Conservation (phyloP, 2,113 vertebrate genomes). For the Chionis minor region DNA sequence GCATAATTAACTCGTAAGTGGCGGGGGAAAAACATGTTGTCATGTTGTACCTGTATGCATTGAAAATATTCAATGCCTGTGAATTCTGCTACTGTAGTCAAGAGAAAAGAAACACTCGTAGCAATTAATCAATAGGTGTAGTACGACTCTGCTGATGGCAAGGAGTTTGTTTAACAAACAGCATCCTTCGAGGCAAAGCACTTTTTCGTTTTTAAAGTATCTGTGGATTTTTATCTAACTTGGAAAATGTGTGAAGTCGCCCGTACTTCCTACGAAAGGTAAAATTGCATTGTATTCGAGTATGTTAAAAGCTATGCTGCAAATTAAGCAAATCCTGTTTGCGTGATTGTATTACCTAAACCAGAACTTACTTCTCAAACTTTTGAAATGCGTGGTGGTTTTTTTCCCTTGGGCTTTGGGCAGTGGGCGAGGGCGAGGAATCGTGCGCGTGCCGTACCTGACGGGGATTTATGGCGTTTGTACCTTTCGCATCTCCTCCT, state of each 20-base stretch:
- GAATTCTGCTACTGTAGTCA: background rate
- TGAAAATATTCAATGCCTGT: background rate
- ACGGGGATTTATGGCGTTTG: accelerated
- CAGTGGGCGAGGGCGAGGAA: accelerated
- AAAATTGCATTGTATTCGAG: background rate
- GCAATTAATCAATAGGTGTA: background rate
- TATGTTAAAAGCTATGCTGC: background rate
- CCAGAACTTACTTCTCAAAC: background rate
- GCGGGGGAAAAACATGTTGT: background rate
- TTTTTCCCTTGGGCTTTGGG: background rate
- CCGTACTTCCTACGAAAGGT: background rate
- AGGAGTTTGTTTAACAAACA: conserved; percentile 1
- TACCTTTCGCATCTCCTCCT: background rate
- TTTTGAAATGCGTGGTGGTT: background rate
- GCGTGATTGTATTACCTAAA: background rate
- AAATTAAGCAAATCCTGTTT: background rate
- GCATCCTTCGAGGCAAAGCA: background rate
- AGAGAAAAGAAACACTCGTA: background rate
- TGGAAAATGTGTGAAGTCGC: background rate
- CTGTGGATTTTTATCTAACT: background rate
- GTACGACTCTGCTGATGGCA: background rate
- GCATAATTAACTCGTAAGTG: background rate
- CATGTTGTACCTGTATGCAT: background rate
- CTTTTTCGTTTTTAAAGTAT: background rate
- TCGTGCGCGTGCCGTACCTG: accelerated